Evolutionary conservation across 2,113 vertebrate species (phyloP).

Genomic region (Rhea pennata): DNA sequence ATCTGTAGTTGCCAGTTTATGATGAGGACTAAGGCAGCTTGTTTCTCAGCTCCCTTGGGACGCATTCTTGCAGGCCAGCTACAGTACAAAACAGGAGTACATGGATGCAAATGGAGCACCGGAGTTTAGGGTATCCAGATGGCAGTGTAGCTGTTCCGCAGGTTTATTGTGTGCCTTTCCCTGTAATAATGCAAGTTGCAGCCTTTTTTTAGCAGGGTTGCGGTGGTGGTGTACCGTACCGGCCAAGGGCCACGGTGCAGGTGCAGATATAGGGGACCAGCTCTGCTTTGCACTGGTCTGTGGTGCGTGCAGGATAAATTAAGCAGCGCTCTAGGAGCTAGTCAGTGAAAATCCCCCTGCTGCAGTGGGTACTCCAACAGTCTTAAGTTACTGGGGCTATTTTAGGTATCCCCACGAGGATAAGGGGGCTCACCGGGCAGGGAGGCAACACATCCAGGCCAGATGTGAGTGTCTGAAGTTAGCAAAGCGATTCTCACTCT

Average conservation of each 20-base stretch:
- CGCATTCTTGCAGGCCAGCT: not conserved
- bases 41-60: not conserved
- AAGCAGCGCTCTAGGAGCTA: not conserved
- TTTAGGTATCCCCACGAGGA: not conserved
- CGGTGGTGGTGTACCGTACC: not conserved
- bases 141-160: not conserved
- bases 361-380: rapidly evolving
- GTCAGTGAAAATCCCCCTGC: not conserved
- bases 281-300: not conserved
- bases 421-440: rapidly evolving
- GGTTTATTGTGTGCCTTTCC: not conserved
- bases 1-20: not conserved
- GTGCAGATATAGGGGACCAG: not conserved
- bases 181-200: not conserved
- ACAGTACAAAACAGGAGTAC: not conserved
- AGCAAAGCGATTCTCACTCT: rapidly evolving
- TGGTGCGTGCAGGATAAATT: not conserved
- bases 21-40: too few relatives aligned
- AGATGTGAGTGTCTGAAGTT: not conserved
- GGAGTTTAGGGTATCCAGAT: rapidly evolving
- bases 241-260: too few relatives aligned
- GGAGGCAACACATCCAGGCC: not conserved
- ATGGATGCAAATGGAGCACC: not conserved
- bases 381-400: not conserved
- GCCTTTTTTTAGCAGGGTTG: not conserved